Conservation (phyloP, 2,113 vertebrate genomes). For the Serilophus lunatus region DNA sequence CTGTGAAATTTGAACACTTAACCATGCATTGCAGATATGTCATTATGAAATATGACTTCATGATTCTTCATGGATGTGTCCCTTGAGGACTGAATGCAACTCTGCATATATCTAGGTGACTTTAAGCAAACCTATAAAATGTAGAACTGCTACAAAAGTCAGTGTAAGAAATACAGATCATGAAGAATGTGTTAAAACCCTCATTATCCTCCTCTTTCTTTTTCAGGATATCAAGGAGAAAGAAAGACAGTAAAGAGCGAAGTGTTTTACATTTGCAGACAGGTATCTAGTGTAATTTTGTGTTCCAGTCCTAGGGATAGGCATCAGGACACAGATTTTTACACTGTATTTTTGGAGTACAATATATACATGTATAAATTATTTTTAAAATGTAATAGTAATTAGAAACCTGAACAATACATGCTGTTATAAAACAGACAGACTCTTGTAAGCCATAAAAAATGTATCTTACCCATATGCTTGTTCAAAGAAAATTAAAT, state of each 20-base stretch:
- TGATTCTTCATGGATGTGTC: not conserved
- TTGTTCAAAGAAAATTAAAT: conserved; percentile 1
- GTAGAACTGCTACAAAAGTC: not conserved
- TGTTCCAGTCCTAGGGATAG: not conserved
- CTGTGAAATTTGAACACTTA: not conserved
- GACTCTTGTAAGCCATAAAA: not conserved
- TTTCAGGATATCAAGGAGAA: not conserved
- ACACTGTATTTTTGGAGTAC: not conserved
- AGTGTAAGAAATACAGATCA: not conserved
- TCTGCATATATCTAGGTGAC: not conserved
- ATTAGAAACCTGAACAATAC: not conserved
- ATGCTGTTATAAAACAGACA: not conserved
- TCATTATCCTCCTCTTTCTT: not conserved
- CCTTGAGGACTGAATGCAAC: not conserved
- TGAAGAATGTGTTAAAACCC: not conserved
- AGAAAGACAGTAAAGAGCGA: not conserved
- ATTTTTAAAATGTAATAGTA: not conserved
- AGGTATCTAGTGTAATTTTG: not conserved
- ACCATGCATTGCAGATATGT: not conserved
- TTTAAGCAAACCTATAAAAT: conserved; percentile 10
- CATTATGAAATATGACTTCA: conserved; percentile 4
- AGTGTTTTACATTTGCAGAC: accelerated
- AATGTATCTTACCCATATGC: not conserved
- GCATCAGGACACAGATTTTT: not conserved
- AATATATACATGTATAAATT: not conserved